Evolutionary conservation across 2,113 vertebrate species (phyloP).

Genomic region (Haplochromis vanheusdeni): DNA sequence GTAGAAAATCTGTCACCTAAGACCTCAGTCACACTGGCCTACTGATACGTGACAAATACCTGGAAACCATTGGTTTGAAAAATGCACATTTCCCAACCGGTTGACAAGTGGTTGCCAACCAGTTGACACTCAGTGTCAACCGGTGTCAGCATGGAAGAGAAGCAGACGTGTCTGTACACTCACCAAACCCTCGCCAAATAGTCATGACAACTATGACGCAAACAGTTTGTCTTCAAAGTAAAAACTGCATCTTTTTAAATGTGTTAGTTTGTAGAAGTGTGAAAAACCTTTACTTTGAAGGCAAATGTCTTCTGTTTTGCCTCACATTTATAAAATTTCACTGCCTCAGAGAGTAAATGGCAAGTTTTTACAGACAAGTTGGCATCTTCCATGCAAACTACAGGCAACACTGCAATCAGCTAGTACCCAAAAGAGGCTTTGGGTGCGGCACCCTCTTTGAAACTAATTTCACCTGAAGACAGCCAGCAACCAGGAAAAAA

Average conservation of each 20-base stretch:
- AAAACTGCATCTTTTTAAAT: not conserved
- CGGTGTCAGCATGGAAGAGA: not conserved
- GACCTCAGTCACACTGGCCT: not conserved
- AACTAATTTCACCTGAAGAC: not conserved
- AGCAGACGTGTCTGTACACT: not conserved
- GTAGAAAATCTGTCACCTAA: not conserved
- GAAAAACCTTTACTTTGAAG: not conserved
- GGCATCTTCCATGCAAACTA: not conserved
- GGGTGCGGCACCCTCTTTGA: not conserved
- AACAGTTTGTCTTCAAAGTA: not conserved
- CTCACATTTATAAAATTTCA: not conserved
- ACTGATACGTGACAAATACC: too few species aligned
- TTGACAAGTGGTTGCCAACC: not conserved
- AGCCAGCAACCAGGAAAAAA: not conserved
- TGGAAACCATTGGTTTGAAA: not conserved
- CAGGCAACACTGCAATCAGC: not conserved
- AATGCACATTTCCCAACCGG: rapidly evolving
- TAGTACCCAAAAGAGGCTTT: not conserved
- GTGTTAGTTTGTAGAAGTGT: not conserved
- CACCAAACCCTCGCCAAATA: not conserved
- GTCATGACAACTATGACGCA: not conserved
- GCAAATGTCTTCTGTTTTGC: not conserved
- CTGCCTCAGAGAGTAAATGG: not conserved
- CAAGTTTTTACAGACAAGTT: not conserved
- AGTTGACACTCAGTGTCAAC: not conserved